Conservation (phyloP, 1,140 invertebrate species). For the Temnothorax curvispinosus region DNA sequence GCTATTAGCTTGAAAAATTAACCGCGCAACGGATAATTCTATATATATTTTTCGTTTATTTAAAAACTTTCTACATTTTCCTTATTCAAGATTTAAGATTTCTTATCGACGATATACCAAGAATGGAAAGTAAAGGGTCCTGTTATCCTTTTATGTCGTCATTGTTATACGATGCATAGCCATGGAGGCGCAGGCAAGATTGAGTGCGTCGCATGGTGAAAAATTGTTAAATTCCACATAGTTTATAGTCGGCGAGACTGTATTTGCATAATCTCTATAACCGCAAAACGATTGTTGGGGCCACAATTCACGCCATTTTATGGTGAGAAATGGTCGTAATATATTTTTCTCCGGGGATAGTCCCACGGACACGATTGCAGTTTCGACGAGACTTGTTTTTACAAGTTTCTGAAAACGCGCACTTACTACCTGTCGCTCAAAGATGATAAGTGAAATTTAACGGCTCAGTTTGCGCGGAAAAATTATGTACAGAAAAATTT, state of each 20-base stretch:
- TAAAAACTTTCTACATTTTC: slow-evolving; percentile 1
- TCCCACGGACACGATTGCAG: neutral
- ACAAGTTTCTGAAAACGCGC: slow-evolving; percentile 34
- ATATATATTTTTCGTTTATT: neutral
- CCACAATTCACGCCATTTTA: slow-evolving; percentile 57
- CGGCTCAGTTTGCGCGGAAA: neutral
- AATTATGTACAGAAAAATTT: slow-evolving; percentile 17
- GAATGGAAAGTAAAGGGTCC: slow-evolving; percentile 1
- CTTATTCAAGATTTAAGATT: slow-evolving; percentile 1
- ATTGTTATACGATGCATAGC: slow-evolving; percentile 35
- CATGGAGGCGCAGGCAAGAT: slow-evolving; percentile 34
- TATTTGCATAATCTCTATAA: slow-evolving; percentile 62
- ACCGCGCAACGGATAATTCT: neutral
- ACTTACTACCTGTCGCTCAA: slow-evolving; percentile 25
- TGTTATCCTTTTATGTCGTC: slow-evolving; percentile 44
- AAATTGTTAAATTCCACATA: slow-evolving; percentile 55
- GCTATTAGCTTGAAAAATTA: slow-evolving; percentile 18
- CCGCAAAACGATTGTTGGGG: slow-evolving; percentile 48
- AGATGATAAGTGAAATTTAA: slow-evolving; percentile 40
- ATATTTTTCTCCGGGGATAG: slow-evolving; percentile 37
- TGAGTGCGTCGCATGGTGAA: slow-evolving; percentile 45
- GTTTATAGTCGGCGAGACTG: slow-evolving; percentile 33
- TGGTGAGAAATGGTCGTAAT: slow-evolving; percentile 55
- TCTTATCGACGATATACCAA: neutral
- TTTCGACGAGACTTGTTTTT: slow-evolving; percentile 41